Percentiles rank a stretch among this genome's conserved stretches.
phyloP scores from a whole-genome alignment of 2,113 vertebrate genomes.

The Benitochromis conjunctus region DNA sequence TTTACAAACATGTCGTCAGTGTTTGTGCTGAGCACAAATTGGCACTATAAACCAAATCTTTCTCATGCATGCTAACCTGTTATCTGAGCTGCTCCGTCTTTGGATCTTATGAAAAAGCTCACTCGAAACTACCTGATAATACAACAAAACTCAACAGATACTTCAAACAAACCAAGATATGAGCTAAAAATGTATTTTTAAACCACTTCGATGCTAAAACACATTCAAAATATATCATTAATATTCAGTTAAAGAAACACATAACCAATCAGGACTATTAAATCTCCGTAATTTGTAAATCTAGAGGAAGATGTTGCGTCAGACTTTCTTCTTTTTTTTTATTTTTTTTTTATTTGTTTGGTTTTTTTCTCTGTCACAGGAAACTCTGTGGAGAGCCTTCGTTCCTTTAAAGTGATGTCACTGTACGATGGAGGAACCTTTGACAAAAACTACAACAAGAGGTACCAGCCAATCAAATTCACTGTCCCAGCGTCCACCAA shows the following conservation, averaged over 20 bases:
- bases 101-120: too few relatives aligned
- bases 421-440: conserved; percentile 75
- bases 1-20: neutral
- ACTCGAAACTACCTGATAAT: too few relatives aligned
- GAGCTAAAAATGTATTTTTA: neutral
- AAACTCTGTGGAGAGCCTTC: neutral
- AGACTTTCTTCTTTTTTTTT: too few relatives aligned
- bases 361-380: neutral
- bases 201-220: neutral
- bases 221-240: neutral
- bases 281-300: neutral
- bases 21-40: rapidly evolving
- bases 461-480: conserved; percentile 66
- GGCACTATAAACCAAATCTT: neutral
- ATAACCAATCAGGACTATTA: neutral
- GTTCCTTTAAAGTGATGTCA: conserved; percentile 57
- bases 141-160: too few relatives aligned
- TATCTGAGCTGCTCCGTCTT: too few relatives aligned
- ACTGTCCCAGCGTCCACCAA: conserved; percentile 53
- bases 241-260: neutral
- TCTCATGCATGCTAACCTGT: neutral
- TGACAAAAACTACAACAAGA: conserved; percentile 74
- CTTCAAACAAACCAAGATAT: neutral
- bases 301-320: neutral
- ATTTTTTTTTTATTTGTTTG: neutral